phyloP scores from a whole-genome alignment of 2,888 invertebrate genomes.

The Pristionchus fissidentatus region DNA sequence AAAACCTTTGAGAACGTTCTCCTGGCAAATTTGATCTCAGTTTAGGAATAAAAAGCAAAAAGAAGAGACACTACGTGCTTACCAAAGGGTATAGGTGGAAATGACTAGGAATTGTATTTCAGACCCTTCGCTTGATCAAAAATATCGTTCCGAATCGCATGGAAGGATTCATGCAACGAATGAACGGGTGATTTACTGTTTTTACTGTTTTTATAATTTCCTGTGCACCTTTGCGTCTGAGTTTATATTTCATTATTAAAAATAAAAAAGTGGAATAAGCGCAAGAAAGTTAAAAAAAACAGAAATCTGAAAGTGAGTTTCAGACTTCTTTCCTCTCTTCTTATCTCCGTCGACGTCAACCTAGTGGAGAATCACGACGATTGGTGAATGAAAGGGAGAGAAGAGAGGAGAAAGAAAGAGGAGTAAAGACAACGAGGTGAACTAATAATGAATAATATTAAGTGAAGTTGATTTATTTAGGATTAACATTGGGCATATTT shows the following conservation, averaged over 20 bases:
- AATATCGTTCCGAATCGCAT: neutral
- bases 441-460: too few relatives aligned
- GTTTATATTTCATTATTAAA: too few relatives aligned
- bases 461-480: too few relatives aligned
- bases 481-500: too few relatives aligned
- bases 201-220: too few relatives aligned
- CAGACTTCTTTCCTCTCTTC: constrained; percentile 23
- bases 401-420: neutral
- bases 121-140: neutral
- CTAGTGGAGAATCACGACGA: constrained; percentile 14
- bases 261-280: too few relatives aligned
- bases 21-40: too few relatives aligned
- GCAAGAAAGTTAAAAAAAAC: too few relatives aligned
- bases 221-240: too few relatives aligned
- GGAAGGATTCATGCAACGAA: neutral
- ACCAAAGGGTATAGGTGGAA: neutral
- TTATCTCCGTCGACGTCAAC: neutral
- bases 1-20: too few relatives aligned
- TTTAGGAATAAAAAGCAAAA: too few relatives aligned
- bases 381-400: neutral
- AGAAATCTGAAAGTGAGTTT: neutral
- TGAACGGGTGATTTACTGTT: neutral
- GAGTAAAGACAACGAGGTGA: neutral
- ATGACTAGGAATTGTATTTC: neutral
- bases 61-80: too few relatives aligned